Evolutionary conservation across 2,113 vertebrate species (phyloP).

Genomic region (Carlito syrichta): DNA sequence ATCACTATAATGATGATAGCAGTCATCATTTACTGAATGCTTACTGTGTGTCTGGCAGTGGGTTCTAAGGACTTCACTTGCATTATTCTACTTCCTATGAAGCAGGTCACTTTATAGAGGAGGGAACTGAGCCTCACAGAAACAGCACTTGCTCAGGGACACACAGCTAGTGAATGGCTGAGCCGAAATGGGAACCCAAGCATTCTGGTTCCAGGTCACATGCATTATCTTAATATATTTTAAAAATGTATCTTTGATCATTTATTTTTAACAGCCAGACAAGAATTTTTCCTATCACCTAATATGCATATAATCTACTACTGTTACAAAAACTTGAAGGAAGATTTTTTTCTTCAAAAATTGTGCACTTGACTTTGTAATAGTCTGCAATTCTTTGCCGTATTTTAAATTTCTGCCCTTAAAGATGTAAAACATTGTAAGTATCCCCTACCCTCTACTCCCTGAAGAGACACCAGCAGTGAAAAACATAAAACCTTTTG

Average conservation of each 20-base stretch:
- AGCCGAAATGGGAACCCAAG: background rate
- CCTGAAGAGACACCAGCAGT: constrained; percentile 27
- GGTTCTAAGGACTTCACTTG: background rate
- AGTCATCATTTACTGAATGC: background rate
- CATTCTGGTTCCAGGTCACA: background rate
- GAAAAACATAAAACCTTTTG: background rate
- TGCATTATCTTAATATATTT: background rate
- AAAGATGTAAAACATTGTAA: background rate
- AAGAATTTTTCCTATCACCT: background rate
- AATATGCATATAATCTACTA: background rate
- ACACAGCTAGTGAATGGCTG: background rate
- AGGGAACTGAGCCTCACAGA: background rate
- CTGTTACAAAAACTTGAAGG: background rate
- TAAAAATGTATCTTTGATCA: background rate
- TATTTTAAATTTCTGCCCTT: constrained; percentile 1
- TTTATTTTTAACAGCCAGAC: background rate
- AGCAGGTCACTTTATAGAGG: background rate
- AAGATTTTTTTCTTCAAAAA: constrained; percentile 8
- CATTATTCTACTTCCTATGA: background rate
- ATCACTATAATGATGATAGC: background rate
- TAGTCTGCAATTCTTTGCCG: background rate
- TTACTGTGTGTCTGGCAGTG: background rate
- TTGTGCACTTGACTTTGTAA: background rate
- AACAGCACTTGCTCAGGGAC: background rate
- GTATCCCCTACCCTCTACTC: background rate